Evolutionary conservation across 2,888 invertebrate species (phyloP).

Genomic region (Eretmocerus hayati): DNA sequence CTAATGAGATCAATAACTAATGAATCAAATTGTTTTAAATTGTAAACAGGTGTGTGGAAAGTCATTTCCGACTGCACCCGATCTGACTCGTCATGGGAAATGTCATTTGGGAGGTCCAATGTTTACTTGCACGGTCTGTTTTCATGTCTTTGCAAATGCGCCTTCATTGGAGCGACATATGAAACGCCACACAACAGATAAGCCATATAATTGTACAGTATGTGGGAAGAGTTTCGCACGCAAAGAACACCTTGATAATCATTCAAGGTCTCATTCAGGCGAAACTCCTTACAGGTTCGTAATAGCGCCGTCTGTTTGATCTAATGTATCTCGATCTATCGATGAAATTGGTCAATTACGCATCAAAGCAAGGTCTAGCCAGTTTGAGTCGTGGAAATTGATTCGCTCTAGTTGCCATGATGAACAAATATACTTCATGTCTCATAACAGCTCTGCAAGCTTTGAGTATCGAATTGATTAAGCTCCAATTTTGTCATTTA

Average conservation of each 20-base stretch:
- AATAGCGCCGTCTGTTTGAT: no score
- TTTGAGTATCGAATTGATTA: no score
- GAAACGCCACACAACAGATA: constrained; percentile 75
- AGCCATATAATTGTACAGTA: constrained; percentile 76
- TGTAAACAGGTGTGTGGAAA: constrained; percentile 77
- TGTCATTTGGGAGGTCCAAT: constrained; percentile 74
- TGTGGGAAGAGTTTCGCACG: constrained; percentile 82
- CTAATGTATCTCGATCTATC: no score
- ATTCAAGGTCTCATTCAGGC: constrained; percentile 74
- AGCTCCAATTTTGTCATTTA: no score
- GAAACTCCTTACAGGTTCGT: constrained; percentile 68
- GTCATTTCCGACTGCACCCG: constrained; percentile 72
- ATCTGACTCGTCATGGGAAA: constrained; percentile 75
- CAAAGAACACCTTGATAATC: constrained; percentile 81
- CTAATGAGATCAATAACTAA: no score
- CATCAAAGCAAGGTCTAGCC: no score
- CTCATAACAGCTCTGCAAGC: no score
- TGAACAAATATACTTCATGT: no score
- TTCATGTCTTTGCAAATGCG: constrained; percentile 68
- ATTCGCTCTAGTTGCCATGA: no score
- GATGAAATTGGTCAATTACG: no score
- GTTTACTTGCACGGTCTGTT: constrained; percentile 67
- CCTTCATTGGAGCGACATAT: constrained; percentile 64
- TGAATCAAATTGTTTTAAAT: no score
- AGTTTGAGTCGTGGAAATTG: no score